phyloP scores from a whole-genome alignment of 2,113 vertebrate genomes.

The Balaenoptera acutorostrata region DNA sequence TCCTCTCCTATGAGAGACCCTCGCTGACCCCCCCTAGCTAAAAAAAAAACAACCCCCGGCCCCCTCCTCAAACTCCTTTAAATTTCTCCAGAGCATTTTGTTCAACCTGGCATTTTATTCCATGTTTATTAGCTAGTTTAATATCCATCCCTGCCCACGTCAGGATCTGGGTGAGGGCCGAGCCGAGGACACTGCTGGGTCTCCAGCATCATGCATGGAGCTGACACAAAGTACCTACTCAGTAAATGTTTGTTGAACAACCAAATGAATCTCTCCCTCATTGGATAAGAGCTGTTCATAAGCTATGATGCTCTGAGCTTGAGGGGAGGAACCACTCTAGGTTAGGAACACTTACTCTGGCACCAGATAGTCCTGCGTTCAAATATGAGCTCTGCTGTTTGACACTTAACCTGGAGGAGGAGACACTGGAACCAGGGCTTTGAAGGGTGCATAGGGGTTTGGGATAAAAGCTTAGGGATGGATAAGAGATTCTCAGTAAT shows the following conservation, averaged over 20 bases:
- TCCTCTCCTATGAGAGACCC: not conserved
- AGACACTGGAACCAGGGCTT: not conserved
- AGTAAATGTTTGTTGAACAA: not conserved
- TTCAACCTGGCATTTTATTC: not conserved
- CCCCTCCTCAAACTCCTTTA: not conserved
- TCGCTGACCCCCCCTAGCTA: not conserved
- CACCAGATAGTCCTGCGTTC: not conserved
- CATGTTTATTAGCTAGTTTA: not conserved
- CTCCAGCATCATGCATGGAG: rapidly evolving
- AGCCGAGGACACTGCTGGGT: not conserved
- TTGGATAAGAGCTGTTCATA: not conserved
- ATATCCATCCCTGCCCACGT: too few species aligned
- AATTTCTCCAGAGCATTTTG: not conserved
- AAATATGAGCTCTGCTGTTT: not conserved
- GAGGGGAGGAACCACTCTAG: rapidly evolving
- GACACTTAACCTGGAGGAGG: not conserved
- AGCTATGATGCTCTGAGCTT: not conserved
- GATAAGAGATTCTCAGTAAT: not conserved
- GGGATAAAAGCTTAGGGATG: not conserved
- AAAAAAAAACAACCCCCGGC: not conserved
- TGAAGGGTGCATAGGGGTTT: not conserved
- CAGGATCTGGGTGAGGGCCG: not conserved
- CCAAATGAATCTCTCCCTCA: not conserved
- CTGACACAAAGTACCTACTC: not conserved
- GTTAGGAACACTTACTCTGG: not conserved